Conservation (phyloP, 37 sponge, comb jelly and placozoan species). For the Dysidea cf. avara region DNA sequence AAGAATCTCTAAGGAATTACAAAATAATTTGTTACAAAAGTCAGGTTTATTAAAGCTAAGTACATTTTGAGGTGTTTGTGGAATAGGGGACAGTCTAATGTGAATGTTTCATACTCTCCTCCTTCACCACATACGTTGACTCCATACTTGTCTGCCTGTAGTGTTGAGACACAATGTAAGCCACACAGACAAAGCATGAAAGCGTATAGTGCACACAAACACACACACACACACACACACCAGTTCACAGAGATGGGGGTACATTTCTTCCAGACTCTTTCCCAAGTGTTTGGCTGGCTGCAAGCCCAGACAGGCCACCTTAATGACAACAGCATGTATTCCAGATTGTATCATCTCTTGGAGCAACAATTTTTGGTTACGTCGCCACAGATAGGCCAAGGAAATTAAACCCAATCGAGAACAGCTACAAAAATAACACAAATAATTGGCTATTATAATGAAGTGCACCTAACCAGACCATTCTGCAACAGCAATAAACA, state of each 20-base stretch:
- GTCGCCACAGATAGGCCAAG: slow-evolving; percentile 91
- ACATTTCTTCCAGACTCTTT: slow-evolving; percentile 55
- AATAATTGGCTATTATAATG: not conserved
- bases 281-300: slow-evolving; percentile 70
- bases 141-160: slow-evolving; percentile 67
- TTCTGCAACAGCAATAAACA: not conserved
- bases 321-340: slow-evolving; percentile 79
- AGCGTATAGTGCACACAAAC: too few relatives aligned
- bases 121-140: slow-evolving; percentile 99
- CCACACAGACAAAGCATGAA: not conserved
- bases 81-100: slow-evolving; percentile 95
- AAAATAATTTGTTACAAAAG: too few relatives aligned
- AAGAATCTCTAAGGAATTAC: slow-evolving; percentile 26
- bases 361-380: slow-evolving; percentile 84
- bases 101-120: slow-evolving; percentile 97
- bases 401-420: slow-evolving; percentile 79
- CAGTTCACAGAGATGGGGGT: slow-evolving; percentile 58
- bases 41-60: not conserved
- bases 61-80: slow-evolving; percentile 70
- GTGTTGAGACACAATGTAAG: not conserved
- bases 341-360: slow-evolving; percentile 83
- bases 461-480: not conserved
- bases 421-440: slow-evolving; percentile 51
- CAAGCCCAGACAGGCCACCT: slow-evolving; percentile 88
- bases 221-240: slow-evolving; percentile 33